Conservation (phyloP, 2,888 invertebrate genomes). For the Germaria angustata region DNA sequence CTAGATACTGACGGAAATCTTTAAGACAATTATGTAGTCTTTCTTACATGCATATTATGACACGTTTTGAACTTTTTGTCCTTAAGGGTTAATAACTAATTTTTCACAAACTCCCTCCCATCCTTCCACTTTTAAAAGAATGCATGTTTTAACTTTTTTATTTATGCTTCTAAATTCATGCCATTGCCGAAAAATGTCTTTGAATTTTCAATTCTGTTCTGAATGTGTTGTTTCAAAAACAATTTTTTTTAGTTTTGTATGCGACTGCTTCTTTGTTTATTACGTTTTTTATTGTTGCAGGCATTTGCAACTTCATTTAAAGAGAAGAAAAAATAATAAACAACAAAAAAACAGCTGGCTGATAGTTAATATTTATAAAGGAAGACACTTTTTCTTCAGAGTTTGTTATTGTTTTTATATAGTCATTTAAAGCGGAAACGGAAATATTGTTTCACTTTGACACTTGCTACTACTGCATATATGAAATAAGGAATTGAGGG, state of each 20-base stretch:
- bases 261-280: slow-evolving; percentile 41
- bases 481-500: no score
- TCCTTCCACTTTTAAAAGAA: no score
- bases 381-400: slow-evolving; percentile 3
- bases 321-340: not conserved
- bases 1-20: no score
- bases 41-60: no score
- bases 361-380: slow-evolving; percentile 38
- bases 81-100: not conserved
- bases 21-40: no score
- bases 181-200: slow-evolving; percentile 50
- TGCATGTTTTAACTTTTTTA: no score
- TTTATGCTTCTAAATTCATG: slow-evolving; percentile 4
- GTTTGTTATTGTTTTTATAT: slow-evolving; percentile 19
- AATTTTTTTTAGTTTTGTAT: not conserved
- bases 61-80: no score
- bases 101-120: not conserved
- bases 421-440: slow-evolving; percentile 44
- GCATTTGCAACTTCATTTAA: slow-evolving; percentile 2
- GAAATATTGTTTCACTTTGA: slow-evolving; percentile 61
- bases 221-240: slow-evolving; percentile 26
- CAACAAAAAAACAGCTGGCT: not conserved
- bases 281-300: slow-evolving; percentile 10
- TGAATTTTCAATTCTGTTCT: slow-evolving; percentile 54
- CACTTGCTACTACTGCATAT: slow-evolving; percentile 42